Evolutionary conservation across 2,113 vertebrate species (phyloP).

Genomic region (Blennius ocellaris): DNA sequence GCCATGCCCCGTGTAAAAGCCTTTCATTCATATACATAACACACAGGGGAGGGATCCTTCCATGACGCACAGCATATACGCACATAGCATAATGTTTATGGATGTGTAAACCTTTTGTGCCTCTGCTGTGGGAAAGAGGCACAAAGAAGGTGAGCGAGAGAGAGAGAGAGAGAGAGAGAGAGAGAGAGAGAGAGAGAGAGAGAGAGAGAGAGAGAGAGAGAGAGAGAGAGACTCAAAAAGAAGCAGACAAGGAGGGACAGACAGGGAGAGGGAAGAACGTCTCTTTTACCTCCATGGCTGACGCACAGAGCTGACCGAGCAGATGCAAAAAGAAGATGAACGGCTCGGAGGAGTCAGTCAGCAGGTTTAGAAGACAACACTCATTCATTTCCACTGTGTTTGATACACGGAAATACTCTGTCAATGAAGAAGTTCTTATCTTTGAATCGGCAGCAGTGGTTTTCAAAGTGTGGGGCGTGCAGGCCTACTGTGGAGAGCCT

Average conservation of each 20-base stretch:
- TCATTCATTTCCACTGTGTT: not conserved
- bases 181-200: no score
- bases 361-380: not conserved
- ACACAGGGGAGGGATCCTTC: slow-evolving; percentile 57
- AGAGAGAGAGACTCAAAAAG: no score
- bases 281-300: slow-evolving; percentile 20
- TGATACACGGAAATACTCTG: no score
- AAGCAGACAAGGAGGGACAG: no score
- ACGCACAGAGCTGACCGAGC: slow-evolving; percentile 31
- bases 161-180: no score
- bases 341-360: slow-evolving; percentile 1
- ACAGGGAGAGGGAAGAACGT: no score
- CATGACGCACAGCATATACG: slow-evolving; percentile 71
- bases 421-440: no score
- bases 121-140: slow-evolving; percentile 37
- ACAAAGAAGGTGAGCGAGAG: no score
- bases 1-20: slow-evolving; percentile 53
- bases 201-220: no score
- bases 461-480: no score
- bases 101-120: slow-evolving; percentile 64
- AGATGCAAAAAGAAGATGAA: slow-evolving; percentile 30
- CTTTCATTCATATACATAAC: slow-evolving; percentile 76
- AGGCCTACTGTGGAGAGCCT: no score
- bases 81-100: slow-evolving; percentile 70
- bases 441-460: no score